phyloP scores from a whole-genome alignment of 2,888 invertebrate species.

The Cecidostiba fungosa region DNA sequence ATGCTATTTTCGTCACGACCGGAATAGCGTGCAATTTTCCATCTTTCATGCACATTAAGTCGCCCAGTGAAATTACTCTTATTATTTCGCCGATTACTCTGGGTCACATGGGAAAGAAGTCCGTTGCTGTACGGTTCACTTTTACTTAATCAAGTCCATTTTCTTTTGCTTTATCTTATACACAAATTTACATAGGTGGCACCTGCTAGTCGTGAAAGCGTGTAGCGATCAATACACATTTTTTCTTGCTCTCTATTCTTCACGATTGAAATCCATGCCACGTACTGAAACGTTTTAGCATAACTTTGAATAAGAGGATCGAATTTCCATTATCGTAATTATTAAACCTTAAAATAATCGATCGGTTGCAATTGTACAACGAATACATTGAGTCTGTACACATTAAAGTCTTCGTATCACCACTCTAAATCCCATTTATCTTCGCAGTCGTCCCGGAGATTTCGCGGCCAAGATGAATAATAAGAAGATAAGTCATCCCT shows the following conservation, averaged over 20 bases:
- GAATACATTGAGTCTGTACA: slow-evolving; percentile 62
- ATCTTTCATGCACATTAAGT: slow-evolving; percentile 11
- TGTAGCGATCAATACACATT: slow-evolving; percentile 49
- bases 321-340: slow-evolving; percentile 54
- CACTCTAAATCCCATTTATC: slow-evolving; percentile 50
- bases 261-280: slow-evolving; percentile 46
- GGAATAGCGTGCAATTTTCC: slow-evolving; percentile 33
- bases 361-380: slow-evolving; percentile 62
- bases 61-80: slow-evolving; percentile 35
- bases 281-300: slow-evolving; percentile 56
- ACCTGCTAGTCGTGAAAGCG: slow-evolving; percentile 63
- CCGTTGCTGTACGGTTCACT: slow-evolving; percentile 56
- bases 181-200: slow-evolving; percentile 66
- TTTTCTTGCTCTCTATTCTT: slow-evolving; percentile 33
- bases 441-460: slow-evolving; percentile 55
- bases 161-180: slow-evolving; percentile 59
- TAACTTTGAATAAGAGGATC: slow-evolving; percentile 54
- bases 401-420: slow-evolving; percentile 60
- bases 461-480: slow-evolving; percentile 31
- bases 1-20: slow-evolving; percentile 7
- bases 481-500: slow-evolving; percentile 50
- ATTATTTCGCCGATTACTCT: slow-evolving; percentile 50
- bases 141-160: slow-evolving; percentile 44
- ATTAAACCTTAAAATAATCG: slow-evolving; percentile 61
- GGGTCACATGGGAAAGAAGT: slow-evolving; percentile 50